A percentile compares a stretch with the other conserved stretches of the same genome.
phyloP scores from a whole-genome alignment of 1,140 invertebrate genomes.

The Anoplolepis gracilipes region DNA sequence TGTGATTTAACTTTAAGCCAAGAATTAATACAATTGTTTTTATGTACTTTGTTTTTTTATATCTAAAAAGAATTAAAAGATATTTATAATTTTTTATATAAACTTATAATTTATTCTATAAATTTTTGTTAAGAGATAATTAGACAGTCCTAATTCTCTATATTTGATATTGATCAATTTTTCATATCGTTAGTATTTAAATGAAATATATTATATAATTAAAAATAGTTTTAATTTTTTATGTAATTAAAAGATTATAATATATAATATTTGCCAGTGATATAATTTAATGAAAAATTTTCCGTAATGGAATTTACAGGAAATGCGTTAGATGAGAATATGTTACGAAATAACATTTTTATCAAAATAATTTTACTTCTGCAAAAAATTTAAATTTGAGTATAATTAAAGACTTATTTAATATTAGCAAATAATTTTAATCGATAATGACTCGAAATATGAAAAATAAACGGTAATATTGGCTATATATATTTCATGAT shows the following conservation, averaged over 20 bases:
- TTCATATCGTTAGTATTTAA: not conserved
- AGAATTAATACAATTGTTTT: not conserved
- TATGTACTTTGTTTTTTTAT: not conserved
- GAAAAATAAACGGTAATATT: not conserved
- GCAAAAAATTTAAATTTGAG: too few species aligned
- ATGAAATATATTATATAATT: not conserved
- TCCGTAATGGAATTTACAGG: too few species aligned
- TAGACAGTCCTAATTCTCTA: not conserved
- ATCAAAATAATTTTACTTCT: too few species aligned
- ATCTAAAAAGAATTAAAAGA: not conserved
- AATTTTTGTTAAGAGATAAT: not conserved
- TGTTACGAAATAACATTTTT: too few species aligned
- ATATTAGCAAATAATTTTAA: not conserved
- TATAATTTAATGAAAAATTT: too few species aligned
- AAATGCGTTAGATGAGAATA: too few species aligned
- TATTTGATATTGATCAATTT: not conserved
- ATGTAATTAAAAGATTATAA: not conserved
- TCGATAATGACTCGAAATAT: not conserved
- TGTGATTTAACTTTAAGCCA: not conserved
- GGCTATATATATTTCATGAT: not conserved
- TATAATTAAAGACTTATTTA: not conserved
- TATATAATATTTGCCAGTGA: not conserved
- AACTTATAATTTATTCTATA: not conserved
- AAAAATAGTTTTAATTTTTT: not conserved
- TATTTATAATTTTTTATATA: not conserved